These are phyloP conservation scores for Equus quagga DNA, from an alignment of 2,113 vertebrate genomes.

Conservation along the genomic window DNA sequence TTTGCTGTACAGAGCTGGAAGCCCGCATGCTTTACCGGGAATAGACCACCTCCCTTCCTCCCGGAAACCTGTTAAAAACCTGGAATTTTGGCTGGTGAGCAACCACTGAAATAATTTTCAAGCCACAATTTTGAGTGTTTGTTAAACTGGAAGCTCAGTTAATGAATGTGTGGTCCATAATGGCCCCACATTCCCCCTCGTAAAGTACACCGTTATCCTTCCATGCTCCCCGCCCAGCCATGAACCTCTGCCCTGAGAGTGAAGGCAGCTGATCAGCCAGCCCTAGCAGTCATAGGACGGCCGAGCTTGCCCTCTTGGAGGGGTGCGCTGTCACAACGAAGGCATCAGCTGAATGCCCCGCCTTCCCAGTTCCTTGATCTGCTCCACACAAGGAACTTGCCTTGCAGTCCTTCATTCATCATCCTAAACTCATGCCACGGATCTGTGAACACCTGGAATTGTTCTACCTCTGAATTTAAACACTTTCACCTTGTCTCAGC, in stretches of 20 bases:
- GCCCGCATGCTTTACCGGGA: not conserved
- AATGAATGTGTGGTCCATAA: not conserved
- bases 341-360: fast-evolving
- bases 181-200: too few relatives aligned
- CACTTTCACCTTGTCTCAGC: too few relatives aligned
- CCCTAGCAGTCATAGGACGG: fast-evolving
- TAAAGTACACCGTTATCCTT: fast-evolving
- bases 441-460: fast-evolving
- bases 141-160: not conserved
- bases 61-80: not conserved
- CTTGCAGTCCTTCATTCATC: not conserved
- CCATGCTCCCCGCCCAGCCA: fast-evolving
- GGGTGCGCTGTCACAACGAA: fast-evolving
- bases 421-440: fast-evolving
- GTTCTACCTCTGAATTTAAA: not conserved
- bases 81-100: not conserved
- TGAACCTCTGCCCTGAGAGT: not conserved
- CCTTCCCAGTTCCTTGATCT: not conserved
- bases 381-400: fast-evolving
- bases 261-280: not conserved
- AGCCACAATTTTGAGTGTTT: too few relatives aligned
- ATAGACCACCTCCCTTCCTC: not conserved
- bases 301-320: fast-evolving
- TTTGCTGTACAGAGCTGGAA: not conserved
- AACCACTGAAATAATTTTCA: too few relatives aligned